These are phyloP conservation scores for Exaiptasia diaphana DNA, from an alignment of 64 coral and sea anemone species.

Conservation along the genomic window DNA sequence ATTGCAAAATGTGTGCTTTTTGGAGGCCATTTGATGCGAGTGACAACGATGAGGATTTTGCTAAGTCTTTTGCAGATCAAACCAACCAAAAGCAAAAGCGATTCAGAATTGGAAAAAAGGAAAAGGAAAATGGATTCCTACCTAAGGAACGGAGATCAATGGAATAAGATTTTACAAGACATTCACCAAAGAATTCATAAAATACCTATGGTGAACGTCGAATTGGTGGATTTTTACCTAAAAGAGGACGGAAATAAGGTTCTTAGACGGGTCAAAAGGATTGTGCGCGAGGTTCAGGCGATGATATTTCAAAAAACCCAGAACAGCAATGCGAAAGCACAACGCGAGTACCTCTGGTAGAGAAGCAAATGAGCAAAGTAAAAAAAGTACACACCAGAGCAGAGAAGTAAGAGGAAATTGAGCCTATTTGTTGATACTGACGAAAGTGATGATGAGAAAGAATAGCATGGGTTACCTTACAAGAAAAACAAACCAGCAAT, in stretches of 20 bases:
- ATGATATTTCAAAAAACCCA: background rate
- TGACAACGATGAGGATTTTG: background rate
- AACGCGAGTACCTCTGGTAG: background rate
- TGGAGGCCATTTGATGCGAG: background rate
- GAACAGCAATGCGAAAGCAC: background rate
- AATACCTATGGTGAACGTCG: background rate
- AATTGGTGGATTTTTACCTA: background rate
- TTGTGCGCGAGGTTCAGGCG: background rate
- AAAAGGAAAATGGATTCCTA: background rate
- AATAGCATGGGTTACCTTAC: background rate
- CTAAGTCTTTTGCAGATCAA: background rate
- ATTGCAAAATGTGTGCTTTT: no score
- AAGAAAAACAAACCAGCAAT: background rate
- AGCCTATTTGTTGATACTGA: background rate
- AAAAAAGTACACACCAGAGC: background rate
- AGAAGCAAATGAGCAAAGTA: background rate
- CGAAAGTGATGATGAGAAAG: background rate
- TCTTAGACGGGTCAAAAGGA: background rate
- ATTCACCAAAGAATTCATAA: background rate
- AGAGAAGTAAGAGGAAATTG: background rate
- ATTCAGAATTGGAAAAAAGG: background rate
- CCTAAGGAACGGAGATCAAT: background rate
- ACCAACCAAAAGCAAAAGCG: background rate
- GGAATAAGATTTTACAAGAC: background rate
- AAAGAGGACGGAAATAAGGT: background rate